Percentiles rank a stretch among this genome's conserved stretches.
Evolutionary conservation across 2,113 vertebrate species (phyloP).

Genomic region (Lepisosteus osseus): DNA sequence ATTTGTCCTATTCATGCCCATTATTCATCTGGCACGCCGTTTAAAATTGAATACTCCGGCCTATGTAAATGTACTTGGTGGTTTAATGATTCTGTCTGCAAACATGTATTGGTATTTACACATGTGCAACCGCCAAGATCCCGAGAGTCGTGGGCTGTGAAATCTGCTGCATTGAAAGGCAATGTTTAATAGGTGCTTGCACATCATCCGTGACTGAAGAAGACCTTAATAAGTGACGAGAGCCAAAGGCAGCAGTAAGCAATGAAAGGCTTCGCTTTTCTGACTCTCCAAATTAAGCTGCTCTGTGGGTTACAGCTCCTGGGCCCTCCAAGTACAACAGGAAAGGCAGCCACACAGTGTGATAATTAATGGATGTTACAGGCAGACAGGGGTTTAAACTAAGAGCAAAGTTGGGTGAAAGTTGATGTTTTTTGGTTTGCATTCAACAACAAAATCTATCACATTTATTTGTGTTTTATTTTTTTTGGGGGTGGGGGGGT

Average conservation of each 20-base stretch:
- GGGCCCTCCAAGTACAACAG: too few relatives aligned
- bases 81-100: constrained; percentile 1
- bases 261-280: neutral
- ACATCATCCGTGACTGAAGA: neutral
- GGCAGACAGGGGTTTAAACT: too few relatives aligned
- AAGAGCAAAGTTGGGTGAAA: too few relatives aligned
- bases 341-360: too few relatives aligned
- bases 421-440: too few relatives aligned
- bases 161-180: neutral
- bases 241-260: neutral
- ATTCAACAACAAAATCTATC: too few relatives aligned
- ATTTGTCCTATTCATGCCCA: neutral
- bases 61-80: neutral
- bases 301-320: too few relatives aligned
- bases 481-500: too few relatives aligned
- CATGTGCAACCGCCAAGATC: neutral
- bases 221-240: neutral
- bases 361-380: too few relatives aligned
- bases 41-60: neutral
- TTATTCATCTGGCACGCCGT: neutral
- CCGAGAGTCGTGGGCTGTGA: neutral
- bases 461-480: too few relatives aligned
- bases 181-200: neutral
- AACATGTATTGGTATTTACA: constrained; percentile 1
- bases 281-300: too few relatives aligned